phyloP scores from a whole-genome alignment of 2,113 vertebrate genomes.

The Murina feae region DNA sequence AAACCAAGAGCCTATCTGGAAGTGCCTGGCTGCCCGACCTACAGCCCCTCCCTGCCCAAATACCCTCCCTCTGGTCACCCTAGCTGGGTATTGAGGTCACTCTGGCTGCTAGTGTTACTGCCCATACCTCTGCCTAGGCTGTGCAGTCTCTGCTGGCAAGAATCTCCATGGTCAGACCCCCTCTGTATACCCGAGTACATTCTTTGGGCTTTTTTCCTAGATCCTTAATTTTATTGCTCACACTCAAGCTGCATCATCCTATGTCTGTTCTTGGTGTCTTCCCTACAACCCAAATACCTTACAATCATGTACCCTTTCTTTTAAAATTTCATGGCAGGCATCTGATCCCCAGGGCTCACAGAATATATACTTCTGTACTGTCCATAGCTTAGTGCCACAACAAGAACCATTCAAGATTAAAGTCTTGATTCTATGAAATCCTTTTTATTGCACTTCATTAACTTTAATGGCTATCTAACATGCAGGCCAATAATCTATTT shows the following conservation, averaged over 20 bases:
- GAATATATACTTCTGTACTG: neutral
- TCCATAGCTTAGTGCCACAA: neutral
- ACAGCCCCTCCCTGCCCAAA: neutral
- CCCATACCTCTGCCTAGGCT: neutral
- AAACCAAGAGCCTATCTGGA: neutral
- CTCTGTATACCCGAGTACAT: no score
- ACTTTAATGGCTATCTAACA: neutral
- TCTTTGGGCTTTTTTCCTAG: neutral
- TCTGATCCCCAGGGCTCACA: neutral
- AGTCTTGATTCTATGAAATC: neutral
- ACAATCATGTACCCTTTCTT: neutral
- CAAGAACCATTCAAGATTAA: neutral
- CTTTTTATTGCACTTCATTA: neutral
- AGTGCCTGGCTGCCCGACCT: neutral
- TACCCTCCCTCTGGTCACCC: neutral
- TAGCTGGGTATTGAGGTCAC: neutral
- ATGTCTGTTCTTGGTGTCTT: neutral
- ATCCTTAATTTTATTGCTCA: neutral
- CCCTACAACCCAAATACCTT: neutral
- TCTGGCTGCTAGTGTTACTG: neutral
- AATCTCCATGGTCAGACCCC: neutral
- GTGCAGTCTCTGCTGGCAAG: fast-evolving
- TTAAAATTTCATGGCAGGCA: neutral
- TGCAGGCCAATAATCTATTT: neutral
- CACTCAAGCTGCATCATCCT: neutral